phyloP scores from a whole-genome alignment of 2,888 invertebrate species.

The Noctua comes region DNA sequence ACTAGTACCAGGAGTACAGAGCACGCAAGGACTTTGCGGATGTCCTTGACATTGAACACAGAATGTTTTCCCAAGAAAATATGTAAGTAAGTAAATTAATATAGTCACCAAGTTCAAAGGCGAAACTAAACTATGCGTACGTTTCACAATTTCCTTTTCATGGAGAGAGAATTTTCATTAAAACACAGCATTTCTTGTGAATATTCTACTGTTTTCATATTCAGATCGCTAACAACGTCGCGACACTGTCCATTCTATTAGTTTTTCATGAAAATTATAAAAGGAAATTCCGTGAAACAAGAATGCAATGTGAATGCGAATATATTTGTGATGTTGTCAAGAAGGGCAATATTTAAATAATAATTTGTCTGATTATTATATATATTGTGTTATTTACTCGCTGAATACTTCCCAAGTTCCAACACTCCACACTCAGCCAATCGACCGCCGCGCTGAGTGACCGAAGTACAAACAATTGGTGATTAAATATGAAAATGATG shows the following conservation, averaged over 20 bases:
- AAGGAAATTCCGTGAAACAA: slow-evolving; percentile 4
- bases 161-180: slow-evolving; percentile 10
- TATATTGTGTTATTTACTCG: neutral
- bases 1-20: neutral
- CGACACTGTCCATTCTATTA: slow-evolving; percentile 3
- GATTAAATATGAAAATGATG: neutral
- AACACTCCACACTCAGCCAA: neutral
- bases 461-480: too few species aligned
- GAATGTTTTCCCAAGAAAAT: neutral
- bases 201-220: slow-evolving; percentile 5
- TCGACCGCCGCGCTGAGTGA: neutral
- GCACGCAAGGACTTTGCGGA: neutral
- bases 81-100: neutral
- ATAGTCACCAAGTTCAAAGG: neutral
- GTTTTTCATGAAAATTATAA: slow-evolving; percentile 9
- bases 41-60: neutral
- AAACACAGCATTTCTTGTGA: neutral
- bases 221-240: slow-evolving; percentile 7
- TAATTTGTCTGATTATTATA: neutral
- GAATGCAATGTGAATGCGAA: neutral
- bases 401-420: neutral
- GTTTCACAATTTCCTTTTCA: slow-evolving; percentile 25
- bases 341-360: neutral
- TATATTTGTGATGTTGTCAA: neutral
- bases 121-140: slow-evolving; percentile 26